Base-by-base conservation (phyloP, 2,797 vertebrate genomes). In the Spea hammondii region DNA sequence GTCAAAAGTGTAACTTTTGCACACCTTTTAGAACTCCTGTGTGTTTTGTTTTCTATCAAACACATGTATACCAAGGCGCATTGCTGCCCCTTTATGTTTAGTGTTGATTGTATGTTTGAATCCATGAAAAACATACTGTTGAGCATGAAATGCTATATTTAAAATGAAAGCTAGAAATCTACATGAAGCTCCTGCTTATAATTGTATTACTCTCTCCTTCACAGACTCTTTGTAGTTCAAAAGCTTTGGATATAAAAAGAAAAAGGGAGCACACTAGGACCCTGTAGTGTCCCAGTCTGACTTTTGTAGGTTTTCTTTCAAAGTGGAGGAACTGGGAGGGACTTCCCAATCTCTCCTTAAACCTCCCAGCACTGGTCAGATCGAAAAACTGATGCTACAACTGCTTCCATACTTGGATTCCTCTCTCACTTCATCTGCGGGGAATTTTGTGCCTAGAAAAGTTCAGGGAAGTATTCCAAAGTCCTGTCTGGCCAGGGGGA, bases 321-420 rank as follows among this genome's bases (percentile, higher is more conserved):
- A 83, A 76, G 80, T 59, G 83, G 81, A 70, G 59, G n/a, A 76
- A 51, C 84, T 84, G 88, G 88, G 88, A 86, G 88, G 89, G 86
- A 84, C 89, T 59, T 73, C 83, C 71, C 8, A 4, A 54, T 83
- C 86, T 83, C 64, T 87, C 85, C 86, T 87, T 89, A 88, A 89
- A 88, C 88, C 88, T 87, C 85, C 84, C 60, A n/a, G 85, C 82
- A 76, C 50, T 70, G 78, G 71, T 65, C 77, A 62, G 55, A 65
- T 85, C 84, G 54, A 12, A 3, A 32, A 78, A 84, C 92, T 91
- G 90, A 90, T 91, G 91, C 86, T 87, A 84, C 85, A 88, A 88
- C 84, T 86, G 85, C 83, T 79, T 50, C 83, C 74, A 76, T 79
- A 79, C 57, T 11, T 77, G 79, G 79, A 81, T 54, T 32, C 83